Evolutionary conservation across 2,888 invertebrate genomes (phyloP), one percentile per base, ranked within the genome.

Genomic region (Metellina segmentata): DNA sequence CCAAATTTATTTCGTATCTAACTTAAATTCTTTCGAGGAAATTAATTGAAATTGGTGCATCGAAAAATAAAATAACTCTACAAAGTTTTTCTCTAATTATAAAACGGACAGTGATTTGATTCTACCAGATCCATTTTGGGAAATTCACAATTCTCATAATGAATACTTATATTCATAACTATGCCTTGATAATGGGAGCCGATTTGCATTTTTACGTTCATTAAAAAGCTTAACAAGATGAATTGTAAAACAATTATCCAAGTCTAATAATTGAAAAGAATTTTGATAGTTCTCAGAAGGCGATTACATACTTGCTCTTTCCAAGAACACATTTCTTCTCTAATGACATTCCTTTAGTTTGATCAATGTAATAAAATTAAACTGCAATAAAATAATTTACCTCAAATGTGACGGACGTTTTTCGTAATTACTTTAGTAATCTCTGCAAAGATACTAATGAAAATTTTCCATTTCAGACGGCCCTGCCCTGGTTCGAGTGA

Each of bases 401-500:
- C n/a, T n/a, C 13, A 69, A 69, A 69, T 69, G 13, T 6, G 16
- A 16, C 7, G 16, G n/a, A 69, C 13, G 0, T 69, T 16, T 16
- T 69, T 69, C 70, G n/a, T 16, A 74, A 20, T 20, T 74, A 7
- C 34, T 74, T 13, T n/a, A 6, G n/a, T 4, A 16, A 69, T 69
- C n/a, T n/a, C 5, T 69, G n/a, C 7, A 69, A 5, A 16, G 7
- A 74, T 6, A 20, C 11, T 74, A 20, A 20, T 34, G 34, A 34
- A 34, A 34, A 34, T 34, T 34, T 49, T 83, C n/a, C 8, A 77
- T 88, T 88, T 51, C 70, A 93, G 93, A 93, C 87, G 93, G 93
- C 11, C 93, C 93, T 51, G 93, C 93, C 81, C 69, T 93, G 85
- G 93, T 93, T 81, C 90, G 92, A 69, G 93, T 93, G n/a, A 93